Conservation (phyloP, 2,797 vertebrate species). For the Lagocephalus sceleratus region DNA sequence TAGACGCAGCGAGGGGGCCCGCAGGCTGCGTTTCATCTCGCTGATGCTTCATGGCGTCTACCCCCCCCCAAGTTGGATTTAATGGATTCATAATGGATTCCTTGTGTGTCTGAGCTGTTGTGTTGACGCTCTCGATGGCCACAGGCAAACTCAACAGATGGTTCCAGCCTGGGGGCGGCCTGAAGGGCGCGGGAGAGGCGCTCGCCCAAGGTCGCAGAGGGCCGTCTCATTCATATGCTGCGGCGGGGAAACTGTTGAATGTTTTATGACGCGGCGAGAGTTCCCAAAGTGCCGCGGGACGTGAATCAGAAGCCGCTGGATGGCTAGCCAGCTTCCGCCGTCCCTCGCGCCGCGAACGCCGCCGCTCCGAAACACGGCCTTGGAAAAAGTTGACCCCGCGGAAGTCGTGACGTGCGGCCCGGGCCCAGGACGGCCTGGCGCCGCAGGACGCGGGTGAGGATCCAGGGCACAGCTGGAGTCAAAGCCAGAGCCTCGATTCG, state of each 20-base stretch:
- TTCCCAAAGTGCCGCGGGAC: slow-evolving; percentile 1
- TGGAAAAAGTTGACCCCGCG: not conserved
- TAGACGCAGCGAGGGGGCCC: slow-evolving; percentile 6
- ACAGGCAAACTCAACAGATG: not conserved
- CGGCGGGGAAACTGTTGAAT: slow-evolving; percentile 1
- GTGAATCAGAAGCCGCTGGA: slow-evolving; percentile 4
- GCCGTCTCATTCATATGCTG: not conserved
- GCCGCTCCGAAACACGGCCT: slow-evolving; percentile 9
- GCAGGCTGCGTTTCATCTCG: not conserved
- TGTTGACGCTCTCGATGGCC: slow-evolving; percentile 2
- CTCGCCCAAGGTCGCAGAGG: not conserved
- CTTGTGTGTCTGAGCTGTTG: not conserved
- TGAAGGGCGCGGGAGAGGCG: not conserved
- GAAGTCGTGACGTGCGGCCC: no score
- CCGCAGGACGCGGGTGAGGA: slow-evolving; percentile 12
- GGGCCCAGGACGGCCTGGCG: slow-evolving; percentile 5
- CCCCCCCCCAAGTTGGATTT: no score
- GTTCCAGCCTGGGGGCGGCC: not conserved
- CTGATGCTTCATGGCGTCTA: not conserved
- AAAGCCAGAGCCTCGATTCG: slow-evolving; percentile 24
- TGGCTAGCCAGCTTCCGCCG: slow-evolving; percentile 35
- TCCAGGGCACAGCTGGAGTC: slow-evolving; percentile 47
- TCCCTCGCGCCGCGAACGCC: slow-evolving; percentile 15
- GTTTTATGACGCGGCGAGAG: slow-evolving; percentile 1
- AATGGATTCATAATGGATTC: not conserved